Base-by-base conservation (phyloP, 2,113 vertebrate species). In the Mustelus asterias region DNA sequence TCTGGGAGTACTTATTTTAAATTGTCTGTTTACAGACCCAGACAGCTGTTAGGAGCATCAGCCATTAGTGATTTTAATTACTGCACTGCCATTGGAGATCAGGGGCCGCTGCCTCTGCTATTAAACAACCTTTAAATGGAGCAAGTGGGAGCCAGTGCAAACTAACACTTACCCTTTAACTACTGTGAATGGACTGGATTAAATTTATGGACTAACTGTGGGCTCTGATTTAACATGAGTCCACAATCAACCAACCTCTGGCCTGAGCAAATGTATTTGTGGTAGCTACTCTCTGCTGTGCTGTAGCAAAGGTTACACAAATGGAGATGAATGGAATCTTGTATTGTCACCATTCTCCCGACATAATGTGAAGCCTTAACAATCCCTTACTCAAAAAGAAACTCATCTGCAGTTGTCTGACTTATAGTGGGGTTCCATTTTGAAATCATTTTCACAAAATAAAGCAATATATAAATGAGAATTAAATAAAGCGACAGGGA, bases 21-120 rank as follows among this genome's bases (percentile, higher is more conserved):
- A 94, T 94, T 69, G 65, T 94, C 60, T 94, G 92, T 94, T 94
- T 94, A 94, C 92, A 94, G 92, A 37, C 65, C 65, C 92, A 70
- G 92, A 94, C 92, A 94, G 92, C 92, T 94, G 92, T 94, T 94
- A 94, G 92, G 92, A 69, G 92, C 92, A 94, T 94, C 92, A 94
- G 60, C 92, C 92, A 94, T 94, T 94, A 94, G 92, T 94, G 92
- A 94, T 44, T 94, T 67, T 70, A 94, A 94, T 94, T 94, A 94
- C 65, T 94, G 37, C 92, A 44, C 92, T 94, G 92, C 92, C 92
- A 94, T 94, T 94, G 92, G 92, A 94, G 92, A 69, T 65, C 92
- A 94, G 92, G n/a, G 80, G 92, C n/a, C 58, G 33, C n/a, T 94
- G 65, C n/a, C n/a, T 67, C 20, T 94, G 20, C 92, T 69, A 67